Percentiles rank a stretch among this genome's conserved stretches.
These are phyloP conservation scores for Hipparchia semele DNA, from an alignment of 2,888 invertebrate genomes.

Conservation along the genomic window DNA sequence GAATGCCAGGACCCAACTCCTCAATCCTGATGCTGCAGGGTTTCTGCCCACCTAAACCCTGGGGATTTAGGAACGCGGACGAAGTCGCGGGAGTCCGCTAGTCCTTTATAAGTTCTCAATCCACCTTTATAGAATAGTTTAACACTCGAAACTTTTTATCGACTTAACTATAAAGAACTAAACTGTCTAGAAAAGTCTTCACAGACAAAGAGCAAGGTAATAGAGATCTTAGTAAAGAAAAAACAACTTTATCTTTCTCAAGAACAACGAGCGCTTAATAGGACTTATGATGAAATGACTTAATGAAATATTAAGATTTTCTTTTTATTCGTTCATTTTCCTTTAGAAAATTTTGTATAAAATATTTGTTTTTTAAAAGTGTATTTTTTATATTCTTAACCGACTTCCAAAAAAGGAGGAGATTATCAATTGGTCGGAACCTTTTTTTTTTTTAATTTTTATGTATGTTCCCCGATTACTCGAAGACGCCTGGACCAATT, in stretches of 20 bases:
- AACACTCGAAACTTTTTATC: not conserved
- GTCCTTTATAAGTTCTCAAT: too few relatives aligned
- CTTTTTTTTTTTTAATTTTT: too few relatives aligned
- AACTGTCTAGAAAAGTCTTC: not conserved
- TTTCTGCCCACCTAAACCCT: too few relatives aligned
- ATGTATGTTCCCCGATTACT: too few relatives aligned
- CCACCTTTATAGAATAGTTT: not conserved
- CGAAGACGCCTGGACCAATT: too few relatives aligned
- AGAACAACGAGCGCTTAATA: constrained; percentile 17
- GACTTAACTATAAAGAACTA: not conserved
- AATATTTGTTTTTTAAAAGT: not conserved
- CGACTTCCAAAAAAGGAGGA: too few relatives aligned
- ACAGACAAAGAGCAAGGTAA: not conserved
- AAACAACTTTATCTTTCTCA: not conserved
- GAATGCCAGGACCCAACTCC: too few relatives aligned
- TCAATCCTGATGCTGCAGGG: too few relatives aligned
- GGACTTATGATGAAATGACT: constrained; percentile 14
- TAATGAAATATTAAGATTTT: constrained; percentile 18
- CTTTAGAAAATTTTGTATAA: not conserved
- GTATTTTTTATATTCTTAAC: too few relatives aligned
- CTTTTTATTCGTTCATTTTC: constrained; percentile 5
- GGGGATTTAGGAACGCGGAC: too few relatives aligned
- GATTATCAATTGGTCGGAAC: too few relatives aligned
- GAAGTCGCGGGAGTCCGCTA: too few relatives aligned
- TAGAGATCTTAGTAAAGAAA: not conserved